A percentile compares a stretch with the other conserved stretches of the same genome.
phyloP scores from a whole-genome alignment of 2,113 vertebrate genomes.

The Oreochromis aureus region DNA sequence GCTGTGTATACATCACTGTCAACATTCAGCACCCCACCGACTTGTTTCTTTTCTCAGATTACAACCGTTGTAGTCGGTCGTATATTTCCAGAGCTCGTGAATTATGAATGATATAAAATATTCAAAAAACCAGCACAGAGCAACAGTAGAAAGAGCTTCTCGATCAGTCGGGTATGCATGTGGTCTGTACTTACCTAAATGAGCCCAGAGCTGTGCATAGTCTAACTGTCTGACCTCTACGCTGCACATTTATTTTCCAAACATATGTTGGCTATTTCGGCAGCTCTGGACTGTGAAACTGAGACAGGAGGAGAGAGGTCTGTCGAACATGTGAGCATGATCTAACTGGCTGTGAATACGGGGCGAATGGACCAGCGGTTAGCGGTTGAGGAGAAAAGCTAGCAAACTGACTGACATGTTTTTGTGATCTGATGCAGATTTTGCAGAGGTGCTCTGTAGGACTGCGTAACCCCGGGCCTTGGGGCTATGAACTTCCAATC shows the following conservation, averaged over 20 bases:
- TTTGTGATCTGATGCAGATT: conserved; percentile 62
- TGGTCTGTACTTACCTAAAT: conserved; percentile 56
- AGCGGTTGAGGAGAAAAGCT: conserved; percentile 39
- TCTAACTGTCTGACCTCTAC: conserved; percentile 55
- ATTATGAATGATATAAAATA: conserved; percentile 66
- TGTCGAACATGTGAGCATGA: conserved; percentile 54
- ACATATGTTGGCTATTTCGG: conserved; percentile 73
- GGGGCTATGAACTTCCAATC: conserved; percentile 31
- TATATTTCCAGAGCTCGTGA: conserved; percentile 48
- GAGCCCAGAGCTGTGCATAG: conserved; percentile 42
- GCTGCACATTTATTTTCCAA: conserved; percentile 62
- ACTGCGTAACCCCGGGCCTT: conserved; percentile 6
- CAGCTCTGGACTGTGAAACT: conserved; percentile 62
- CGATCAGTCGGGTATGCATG: conserved; percentile 47
- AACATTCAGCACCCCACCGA: background rate
- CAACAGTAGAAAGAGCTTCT: conserved; percentile 35
- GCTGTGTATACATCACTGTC: conserved; percentile 52
- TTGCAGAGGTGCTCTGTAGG: conserved; percentile 8
- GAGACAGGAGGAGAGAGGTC: conserved; percentile 56
- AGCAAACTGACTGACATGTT: conserved; percentile 61
- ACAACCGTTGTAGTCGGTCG: conserved; percentile 40
- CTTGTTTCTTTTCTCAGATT: conserved; percentile 49
- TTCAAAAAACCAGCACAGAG: conserved; percentile 33
- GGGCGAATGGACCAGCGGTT: conserved; percentile 31
- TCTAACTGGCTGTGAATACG: conserved; percentile 62